These are phyloP conservation scores for Pantherophis alleghaniensis DNA, from an alignment of 2,797 vertebrate genomes.

Conservation along the genomic window DNA sequence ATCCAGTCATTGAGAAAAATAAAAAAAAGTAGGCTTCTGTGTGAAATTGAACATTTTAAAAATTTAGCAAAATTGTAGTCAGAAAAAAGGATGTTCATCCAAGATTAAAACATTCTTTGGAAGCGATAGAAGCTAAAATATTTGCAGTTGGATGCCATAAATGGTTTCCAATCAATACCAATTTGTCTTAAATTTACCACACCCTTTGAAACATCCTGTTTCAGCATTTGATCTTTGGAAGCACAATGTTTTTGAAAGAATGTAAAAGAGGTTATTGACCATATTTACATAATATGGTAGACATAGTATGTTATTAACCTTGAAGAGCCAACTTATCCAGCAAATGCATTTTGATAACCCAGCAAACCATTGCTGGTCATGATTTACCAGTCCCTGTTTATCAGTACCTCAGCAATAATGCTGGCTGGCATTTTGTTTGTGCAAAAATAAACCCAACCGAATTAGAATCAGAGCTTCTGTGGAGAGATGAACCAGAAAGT, in stretches of 20 bases:
- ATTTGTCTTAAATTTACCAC: background rate
- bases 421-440: background rate
- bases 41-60: background rate
- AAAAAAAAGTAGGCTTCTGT: background rate
- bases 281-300: background rate
- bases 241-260: background rate
- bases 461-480: background rate
- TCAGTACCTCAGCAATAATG: background rate
- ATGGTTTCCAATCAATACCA: background rate
- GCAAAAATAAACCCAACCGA: background rate
- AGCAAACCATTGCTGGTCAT: background rate
- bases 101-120: background rate
- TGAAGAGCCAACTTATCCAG: background rate
- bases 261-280: background rate
- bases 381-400: background rate
- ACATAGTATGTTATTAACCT: background rate
- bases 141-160: background rate
- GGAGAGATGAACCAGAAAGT: background rate
- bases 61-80: background rate
- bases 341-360: background rate
- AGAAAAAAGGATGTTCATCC: background rate
- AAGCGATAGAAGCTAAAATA: background rate
- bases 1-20: background rate
- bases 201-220: background rate
- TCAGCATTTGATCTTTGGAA: background rate